A percentile compares a stretch with the other conserved stretches of the same genome.
Evolutionary conservation across 1,140 invertebrate species (phyloP).

Genomic region (Tachypleus tridentatus): DNA sequence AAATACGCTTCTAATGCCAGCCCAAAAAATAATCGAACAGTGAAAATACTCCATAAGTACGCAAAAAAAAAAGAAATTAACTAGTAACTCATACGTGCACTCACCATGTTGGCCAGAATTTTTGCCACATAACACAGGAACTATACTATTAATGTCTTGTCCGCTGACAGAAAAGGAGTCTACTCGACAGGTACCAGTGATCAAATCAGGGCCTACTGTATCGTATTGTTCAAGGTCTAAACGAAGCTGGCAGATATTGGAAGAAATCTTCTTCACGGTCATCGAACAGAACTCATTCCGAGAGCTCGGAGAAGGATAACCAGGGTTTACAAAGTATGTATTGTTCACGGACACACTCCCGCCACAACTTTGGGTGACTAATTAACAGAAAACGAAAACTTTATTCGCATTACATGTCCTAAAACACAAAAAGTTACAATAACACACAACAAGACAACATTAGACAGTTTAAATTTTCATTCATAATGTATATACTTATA

Average conservation of each 20-base stretch:
- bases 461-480: too few relatives aligned
- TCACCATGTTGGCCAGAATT: constrained; percentile 61
- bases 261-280: constrained; percentile 43
- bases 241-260: constrained; percentile 47
- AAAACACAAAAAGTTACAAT: too few relatives aligned
- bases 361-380: constrained; percentile 50
- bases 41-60: too few relatives aligned
- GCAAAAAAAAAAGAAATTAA: too few relatives aligned
- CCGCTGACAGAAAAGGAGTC: constrained; percentile 19
- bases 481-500: too few relatives aligned
- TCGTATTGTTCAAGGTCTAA: constrained; percentile 38
- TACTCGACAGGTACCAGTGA: constrained; percentile 14
- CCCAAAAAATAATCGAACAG: too few relatives aligned
- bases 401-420: too few relatives aligned
- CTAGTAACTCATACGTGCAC: constrained; percentile 11
- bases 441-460: too few relatives aligned
- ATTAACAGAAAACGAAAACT: not conserved
- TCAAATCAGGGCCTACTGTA: constrained; percentile 5
- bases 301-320: constrained; percentile 47
- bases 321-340: constrained; percentile 67
- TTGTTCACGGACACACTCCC: constrained; percentile 60
- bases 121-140: constrained; percentile 57
- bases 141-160: constrained; percentile 49
- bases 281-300: constrained; percentile 40
- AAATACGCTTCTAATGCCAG: too few relatives aligned